Evolutionary conservation across 2,797 vertebrate genomes (phyloP).

Genomic region (Todus mexicanus): DNA sequence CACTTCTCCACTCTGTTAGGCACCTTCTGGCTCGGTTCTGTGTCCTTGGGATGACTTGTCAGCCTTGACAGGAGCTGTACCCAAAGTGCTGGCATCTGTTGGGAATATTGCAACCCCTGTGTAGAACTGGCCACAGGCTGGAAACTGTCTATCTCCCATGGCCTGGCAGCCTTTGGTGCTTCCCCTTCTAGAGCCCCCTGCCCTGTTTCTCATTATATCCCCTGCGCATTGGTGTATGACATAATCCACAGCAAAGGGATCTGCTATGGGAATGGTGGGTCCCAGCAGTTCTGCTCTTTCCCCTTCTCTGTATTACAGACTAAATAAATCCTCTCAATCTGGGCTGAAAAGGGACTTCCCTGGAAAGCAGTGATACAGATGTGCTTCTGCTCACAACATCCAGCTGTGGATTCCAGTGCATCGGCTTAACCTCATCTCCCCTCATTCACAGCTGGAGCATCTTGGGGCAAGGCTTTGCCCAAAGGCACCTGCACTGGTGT

Average conservation of each 20-base stretch:
- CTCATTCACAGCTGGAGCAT: neutral
- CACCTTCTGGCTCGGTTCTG: neutral
- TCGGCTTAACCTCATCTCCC: neutral
- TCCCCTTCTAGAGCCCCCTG: neutral
- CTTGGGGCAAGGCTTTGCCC: neutral
- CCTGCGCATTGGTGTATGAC: rapidly evolving
- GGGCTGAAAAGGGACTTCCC: neutral
- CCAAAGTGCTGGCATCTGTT: neutral
- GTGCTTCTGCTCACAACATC: neutral
- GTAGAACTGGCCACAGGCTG: neutral
- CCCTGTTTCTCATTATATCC: neutral
- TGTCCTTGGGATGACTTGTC: neutral
- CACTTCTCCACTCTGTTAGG: neutral
- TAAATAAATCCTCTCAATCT: neutral
- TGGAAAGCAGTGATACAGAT: conserved; percentile 3
- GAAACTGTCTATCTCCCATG: too few relatives aligned
- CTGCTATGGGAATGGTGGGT: rapidly evolving
- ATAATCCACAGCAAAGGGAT: neutral
- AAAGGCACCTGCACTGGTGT: neutral
- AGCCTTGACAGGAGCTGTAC: neutral
- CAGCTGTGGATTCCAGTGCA: neutral
- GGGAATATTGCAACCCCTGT: neutral
- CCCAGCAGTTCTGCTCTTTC: neutral
- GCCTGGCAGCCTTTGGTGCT: neutral
- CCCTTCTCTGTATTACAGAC: neutral